phyloP scores from a whole-genome alignment of 2,888 invertebrate species.

The Matsumyia berberina region DNA sequence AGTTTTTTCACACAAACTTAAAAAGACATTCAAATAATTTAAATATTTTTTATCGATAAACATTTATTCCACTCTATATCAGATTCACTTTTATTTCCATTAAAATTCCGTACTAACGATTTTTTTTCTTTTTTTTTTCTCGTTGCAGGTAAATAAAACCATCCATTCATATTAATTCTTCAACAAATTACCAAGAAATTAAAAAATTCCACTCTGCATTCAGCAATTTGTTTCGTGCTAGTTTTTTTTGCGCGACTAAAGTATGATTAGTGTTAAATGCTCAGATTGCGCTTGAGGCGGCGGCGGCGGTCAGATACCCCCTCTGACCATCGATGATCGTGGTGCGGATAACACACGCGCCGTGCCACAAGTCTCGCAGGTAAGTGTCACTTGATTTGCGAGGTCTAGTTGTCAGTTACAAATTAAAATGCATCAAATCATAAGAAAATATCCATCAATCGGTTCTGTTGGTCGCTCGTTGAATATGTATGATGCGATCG shows the following conservation, averaged over 20 bases:
- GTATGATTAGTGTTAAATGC: slow-evolving; percentile 45
- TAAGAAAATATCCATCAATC: slow-evolving; percentile 66
- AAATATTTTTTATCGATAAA: slow-evolving; percentile 36
- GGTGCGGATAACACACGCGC: slow-evolving; percentile 39
- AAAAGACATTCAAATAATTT: slow-evolving; percentile 44
- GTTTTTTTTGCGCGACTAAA: slow-evolving; percentile 20
- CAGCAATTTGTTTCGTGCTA: slow-evolving; percentile 63
- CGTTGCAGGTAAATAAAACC: slow-evolving; percentile 66
- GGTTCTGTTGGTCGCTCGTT: slow-evolving; percentile 26
- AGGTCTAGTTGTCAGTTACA: slow-evolving; percentile 62
- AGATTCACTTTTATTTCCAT: slow-evolving; percentile 49
- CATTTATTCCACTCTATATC: slow-evolving; percentile 36
- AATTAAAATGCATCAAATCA: slow-evolving; percentile 75
- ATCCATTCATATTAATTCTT: slow-evolving; percentile 55
- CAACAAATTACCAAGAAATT: slow-evolving; percentile 66
- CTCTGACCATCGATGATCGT: slow-evolving; percentile 26
- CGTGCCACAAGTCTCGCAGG: slow-evolving; percentile 27
- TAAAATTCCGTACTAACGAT: slow-evolving; percentile 58
- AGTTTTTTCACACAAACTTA: no score
- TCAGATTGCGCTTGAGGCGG: slow-evolving; percentile 5
- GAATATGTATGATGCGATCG: slow-evolving; percentile 64
- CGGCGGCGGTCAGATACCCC: neutral
- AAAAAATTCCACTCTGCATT: slow-evolving; percentile 72
- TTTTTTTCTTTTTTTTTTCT: slow-evolving; percentile 47
- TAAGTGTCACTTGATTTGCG: slow-evolving; percentile 70